Base-by-base conservation (phyloP, 2,888 invertebrate genomes). In the Sceliomorpha sp. region DNA sequence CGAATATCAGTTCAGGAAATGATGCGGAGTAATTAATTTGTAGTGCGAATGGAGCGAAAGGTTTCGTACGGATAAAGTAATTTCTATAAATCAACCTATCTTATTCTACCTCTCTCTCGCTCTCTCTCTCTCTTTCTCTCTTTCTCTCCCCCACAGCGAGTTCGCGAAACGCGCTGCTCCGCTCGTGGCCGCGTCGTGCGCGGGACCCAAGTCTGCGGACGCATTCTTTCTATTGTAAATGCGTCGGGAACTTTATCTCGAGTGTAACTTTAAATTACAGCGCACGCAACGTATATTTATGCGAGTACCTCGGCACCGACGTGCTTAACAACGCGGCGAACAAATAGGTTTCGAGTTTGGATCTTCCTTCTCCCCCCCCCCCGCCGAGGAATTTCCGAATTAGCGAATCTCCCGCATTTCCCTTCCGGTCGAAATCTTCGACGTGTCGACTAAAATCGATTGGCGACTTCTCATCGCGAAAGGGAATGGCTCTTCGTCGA, bases 61-160 rank as follows among this genome's bases (percentile, higher is more conserved):
- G 56, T 62, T 55, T 50, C 42, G n/a, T 34, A 20, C 17, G 64
- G 59, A 64, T 56, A 55, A 64, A 55, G 56, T 34, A 26, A 58
- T 64, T 64, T 64, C 51, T 51, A 70, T 70, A 64, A 70, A 70
- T 70, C 64, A 64, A 55, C 45, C 37, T 68, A 68, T 60, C 68
- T 40, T 20, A n/a, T n/a, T n/a, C n/a, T n/a, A n/a, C n/a, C n/a
- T n/a, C n/a, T n/a, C n/a, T n/a, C n/a, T n/a, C n/a, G n/a, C n/a
- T n/a, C n/a, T n/a, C n/a, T n/a, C n/a, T n/a, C n/a, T n/a, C n/a
- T n/a, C n/a, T n/a, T n/a, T n/a, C n/a, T n/a, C n/a, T n/a, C n/a
- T n/a, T n/a, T n/a, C n/a, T n/a, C n/a, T n/a, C n/a, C n/a, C n/a
- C n/a, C n/a, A n/a, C n/a, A n/a, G n/a, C 13, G 55, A 39, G 45